Evolutionary conservation across 2,888 invertebrate genomes (phyloP).

Genomic region (Chrysolina oricalcia): DNA sequence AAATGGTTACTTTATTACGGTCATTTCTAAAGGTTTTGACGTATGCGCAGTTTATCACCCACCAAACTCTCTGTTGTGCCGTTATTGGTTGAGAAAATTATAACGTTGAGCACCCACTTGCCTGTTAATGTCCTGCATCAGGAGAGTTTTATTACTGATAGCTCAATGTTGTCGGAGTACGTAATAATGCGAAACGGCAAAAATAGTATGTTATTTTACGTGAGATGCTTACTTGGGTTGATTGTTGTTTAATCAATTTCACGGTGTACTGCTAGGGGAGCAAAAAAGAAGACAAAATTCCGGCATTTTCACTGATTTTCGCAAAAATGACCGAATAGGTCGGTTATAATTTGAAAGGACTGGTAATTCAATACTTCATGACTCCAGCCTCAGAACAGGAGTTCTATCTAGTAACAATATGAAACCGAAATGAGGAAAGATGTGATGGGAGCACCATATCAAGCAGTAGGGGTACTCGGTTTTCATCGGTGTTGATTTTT

Average conservation of each 20-base stretch:
- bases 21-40: conserved; percentile 23
- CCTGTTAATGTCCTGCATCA: conserved; percentile 18
- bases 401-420: too few species aligned
- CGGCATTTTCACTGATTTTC: too few species aligned
- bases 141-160: not conserved
- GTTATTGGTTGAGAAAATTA: conserved; percentile 15
- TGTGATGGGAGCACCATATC: too few species aligned
- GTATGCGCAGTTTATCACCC: conserved; percentile 16
- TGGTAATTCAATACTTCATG: too few species aligned
- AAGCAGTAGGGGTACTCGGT: too few species aligned
- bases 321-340: too few species aligned
- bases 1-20: conserved; percentile 22
- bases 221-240: not conserved
- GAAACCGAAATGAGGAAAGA: too few species aligned
- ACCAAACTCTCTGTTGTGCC: conserved; percentile 4
- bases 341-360: too few species aligned
- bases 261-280: not conserved
- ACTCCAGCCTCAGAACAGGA: too few species aligned
- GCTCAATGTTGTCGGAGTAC: conserved; percentile 17
- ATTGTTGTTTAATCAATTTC: conserved; percentile 16
- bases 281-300: too few species aligned
- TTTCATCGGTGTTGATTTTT: too few species aligned
- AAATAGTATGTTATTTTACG: not conserved
- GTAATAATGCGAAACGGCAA: not conserved
- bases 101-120: conserved; percentile 20